These are phyloP conservation scores for Dorcus parallelipipedus DNA, from an alignment of 2,888 invertebrate species.

Conservation along the genomic window DNA sequence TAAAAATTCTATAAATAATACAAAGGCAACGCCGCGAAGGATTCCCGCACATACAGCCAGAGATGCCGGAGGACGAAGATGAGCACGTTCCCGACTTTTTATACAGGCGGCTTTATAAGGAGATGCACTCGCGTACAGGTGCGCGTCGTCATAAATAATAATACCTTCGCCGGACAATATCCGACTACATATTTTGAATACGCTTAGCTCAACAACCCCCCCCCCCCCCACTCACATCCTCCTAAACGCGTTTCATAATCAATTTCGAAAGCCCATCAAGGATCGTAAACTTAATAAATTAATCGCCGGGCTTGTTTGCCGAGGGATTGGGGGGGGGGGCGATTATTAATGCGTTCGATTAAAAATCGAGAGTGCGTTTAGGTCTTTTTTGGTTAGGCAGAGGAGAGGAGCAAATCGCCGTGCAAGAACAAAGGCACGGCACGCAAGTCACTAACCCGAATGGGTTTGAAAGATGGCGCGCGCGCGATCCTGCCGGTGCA, in stretches of 20 bases:
- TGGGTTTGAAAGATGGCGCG: too few relatives aligned
- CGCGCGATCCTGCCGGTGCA: too few relatives aligned
- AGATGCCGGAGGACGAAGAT: conserved; percentile 2
- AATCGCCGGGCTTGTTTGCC: neutral
- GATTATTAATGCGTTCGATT: too few relatives aligned
- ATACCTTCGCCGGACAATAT: neutral
- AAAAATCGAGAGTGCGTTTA: neutral
- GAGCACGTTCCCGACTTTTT: conserved; percentile 1
- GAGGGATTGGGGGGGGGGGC: too few relatives aligned
- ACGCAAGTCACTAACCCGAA: too few relatives aligned
- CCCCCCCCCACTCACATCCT: too few relatives aligned
- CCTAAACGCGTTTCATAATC: too few relatives aligned
- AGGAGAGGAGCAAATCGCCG: too few relatives aligned
- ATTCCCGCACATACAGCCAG: neutral
- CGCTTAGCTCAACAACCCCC: neutral
- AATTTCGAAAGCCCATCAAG: too few relatives aligned
- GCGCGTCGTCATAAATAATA: conserved; percentile 1
- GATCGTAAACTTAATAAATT: neutral
- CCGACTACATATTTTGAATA: conserved; percentile 2
- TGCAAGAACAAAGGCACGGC: too few relatives aligned
- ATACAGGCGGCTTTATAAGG: neutral
- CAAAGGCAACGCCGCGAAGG: neutral
- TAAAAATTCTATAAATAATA: neutral
- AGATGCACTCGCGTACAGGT: neutral
- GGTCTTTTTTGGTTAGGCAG: neutral